Conservation (phyloP, 2,888 invertebrate genomes). For the Agonopterix arenella region DNA sequence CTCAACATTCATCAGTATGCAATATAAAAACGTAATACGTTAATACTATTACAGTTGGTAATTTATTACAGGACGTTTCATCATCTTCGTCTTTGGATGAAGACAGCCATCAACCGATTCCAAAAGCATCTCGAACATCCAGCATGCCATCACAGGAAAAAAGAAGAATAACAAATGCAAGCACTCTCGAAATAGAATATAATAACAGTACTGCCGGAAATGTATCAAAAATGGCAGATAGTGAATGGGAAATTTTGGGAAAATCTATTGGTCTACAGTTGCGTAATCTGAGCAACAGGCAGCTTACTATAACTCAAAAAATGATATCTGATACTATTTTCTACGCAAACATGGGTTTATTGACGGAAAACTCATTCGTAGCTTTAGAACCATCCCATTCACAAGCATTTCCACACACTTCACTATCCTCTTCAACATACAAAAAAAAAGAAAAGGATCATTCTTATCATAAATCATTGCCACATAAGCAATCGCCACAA, state of each 20-base stretch:
- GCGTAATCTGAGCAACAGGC: constrained; percentile 1
- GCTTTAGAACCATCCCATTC: background rate
- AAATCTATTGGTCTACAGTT: constrained; percentile 7
- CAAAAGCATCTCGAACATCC: background rate
- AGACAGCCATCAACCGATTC: background rate
- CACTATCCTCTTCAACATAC: background rate
- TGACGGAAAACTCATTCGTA: background rate
- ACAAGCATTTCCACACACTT: background rate
- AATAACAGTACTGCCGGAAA: background rate
- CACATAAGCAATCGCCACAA: background rate
- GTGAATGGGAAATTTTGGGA: constrained; percentile 5
- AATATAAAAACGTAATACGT: no score
- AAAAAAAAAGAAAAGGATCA: background rate
- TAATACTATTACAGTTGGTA: no score
- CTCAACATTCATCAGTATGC: no score
- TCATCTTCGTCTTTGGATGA: no score
- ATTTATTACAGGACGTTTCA: background rate
- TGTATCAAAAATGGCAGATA: background rate
- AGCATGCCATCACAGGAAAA: background rate
- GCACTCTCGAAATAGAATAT: background rate
- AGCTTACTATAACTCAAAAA: constrained; percentile 3
- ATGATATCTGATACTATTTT: constrained; percentile 7
- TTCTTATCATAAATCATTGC: background rate
- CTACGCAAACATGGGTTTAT: constrained; percentile 5
- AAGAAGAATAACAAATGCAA: background rate